A percentile compares a stretch with the other conserved stretches of the same genome.
These are phyloP conservation scores for Heliangelus exortis DNA, from an alignment of 2,797 vertebrate species.

Conservation along the genomic window DNA sequence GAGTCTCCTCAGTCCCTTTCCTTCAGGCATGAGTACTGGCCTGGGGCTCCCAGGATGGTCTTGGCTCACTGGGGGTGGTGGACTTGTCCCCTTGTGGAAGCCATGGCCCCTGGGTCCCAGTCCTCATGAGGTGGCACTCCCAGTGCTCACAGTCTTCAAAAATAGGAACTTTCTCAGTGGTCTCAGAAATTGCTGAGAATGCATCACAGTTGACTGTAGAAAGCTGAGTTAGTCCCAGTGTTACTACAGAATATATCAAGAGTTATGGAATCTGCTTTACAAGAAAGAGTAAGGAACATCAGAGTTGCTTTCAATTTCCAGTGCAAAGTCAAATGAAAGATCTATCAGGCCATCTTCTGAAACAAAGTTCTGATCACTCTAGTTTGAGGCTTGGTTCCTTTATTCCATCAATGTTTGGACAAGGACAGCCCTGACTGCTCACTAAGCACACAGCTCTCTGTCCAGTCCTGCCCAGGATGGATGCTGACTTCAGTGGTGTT, in stretches of 20 bases:
- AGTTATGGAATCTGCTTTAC: not conserved
- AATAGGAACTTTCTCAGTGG: not conserved
- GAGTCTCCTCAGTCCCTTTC: not conserved
- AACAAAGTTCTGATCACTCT: not conserved
- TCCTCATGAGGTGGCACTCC: not conserved
- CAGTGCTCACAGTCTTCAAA: not conserved
- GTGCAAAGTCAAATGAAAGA: not conserved
- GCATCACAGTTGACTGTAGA: accelerated
- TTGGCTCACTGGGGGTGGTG: accelerated
- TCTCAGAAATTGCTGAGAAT: not conserved
- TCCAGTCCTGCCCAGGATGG: not conserved
- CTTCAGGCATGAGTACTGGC: not conserved
- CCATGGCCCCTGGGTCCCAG: accelerated
- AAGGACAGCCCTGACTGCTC: not conserved
- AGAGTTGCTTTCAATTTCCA: not conserved
- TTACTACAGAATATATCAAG: not conserved
- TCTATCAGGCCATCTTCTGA: not conserved
- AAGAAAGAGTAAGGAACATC: not conserved
- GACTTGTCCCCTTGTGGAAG: not conserved
- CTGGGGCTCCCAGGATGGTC: accelerated
- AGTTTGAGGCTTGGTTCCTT: not conserved
- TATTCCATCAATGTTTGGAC: not conserved
- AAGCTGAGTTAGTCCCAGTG: not conserved
- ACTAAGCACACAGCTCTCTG: not conserved
- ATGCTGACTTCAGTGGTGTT: not conserved